Evolutionary conservation across 1,140 invertebrate genomes (phyloP).

Genomic region (Apis cerana): DNA sequence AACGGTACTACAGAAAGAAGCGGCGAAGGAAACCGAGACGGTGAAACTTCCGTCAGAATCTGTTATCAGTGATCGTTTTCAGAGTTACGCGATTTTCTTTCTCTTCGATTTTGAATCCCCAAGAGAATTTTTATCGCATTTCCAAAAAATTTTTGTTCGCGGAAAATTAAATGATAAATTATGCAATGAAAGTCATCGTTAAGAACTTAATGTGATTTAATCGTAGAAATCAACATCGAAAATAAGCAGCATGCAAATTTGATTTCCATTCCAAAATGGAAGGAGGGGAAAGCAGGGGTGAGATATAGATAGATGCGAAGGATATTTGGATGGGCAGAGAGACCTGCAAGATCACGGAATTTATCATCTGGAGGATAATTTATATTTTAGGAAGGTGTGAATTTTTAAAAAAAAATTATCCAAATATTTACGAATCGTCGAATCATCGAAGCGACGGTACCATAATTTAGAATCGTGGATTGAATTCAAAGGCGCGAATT

Average conservation of each 20-base stretch:
- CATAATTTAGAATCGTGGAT: neutral
- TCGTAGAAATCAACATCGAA: too few relatives aligned
- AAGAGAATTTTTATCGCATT: too few relatives aligned
- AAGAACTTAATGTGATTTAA: too few relatives aligned
- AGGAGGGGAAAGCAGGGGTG: neutral
- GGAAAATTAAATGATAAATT: too few relatives aligned
- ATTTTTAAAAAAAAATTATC: neutral
- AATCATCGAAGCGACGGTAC: neutral
- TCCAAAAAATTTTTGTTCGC: too few relatives aligned
- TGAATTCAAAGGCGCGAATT: slow-evolving; percentile 34
- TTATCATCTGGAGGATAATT: neutral
- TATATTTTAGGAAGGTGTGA: too few relatives aligned
- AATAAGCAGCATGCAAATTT: neutral
- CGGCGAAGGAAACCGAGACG: too few relatives aligned
- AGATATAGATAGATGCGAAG: too few relatives aligned
- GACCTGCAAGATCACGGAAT: too few relatives aligned
- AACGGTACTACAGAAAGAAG: neutral
- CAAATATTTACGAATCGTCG: neutral
- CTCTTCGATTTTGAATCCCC: too few relatives aligned
- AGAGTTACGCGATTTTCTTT: neutral
- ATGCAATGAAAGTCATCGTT: too few relatives aligned
- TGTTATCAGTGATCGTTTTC: neutral
- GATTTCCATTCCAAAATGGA: neutral
- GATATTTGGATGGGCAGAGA: too few relatives aligned
- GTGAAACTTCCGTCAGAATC: slow-evolving; percentile 6